Base-by-base conservation (phyloP, 2,797 vertebrate species). In the Syncerus caffer region DNA sequence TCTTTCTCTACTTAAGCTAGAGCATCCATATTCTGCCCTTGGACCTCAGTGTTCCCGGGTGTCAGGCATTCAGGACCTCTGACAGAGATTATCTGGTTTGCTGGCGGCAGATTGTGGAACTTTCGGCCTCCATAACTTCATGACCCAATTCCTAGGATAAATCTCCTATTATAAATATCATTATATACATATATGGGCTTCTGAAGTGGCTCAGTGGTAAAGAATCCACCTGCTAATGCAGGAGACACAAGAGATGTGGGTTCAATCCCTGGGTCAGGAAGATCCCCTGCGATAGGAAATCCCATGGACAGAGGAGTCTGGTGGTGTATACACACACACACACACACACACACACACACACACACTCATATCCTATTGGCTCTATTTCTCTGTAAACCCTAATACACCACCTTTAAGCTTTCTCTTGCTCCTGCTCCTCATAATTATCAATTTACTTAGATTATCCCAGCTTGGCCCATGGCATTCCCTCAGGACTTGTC, bases 181-280 rank as follows among this genome's bases (percentile, higher is more conserved):
- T 53, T 53, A 25, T 34, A 82, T 34, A 14, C 45, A n/a, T 64
- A 51, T 51, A 42, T 42, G 71, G 23, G 11, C 34, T 38, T 71
- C 67, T 1, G 0, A 71, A 42, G 71, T 74, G 38, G 38, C 38
- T 42, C 38, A 42, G 2, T 14, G 71, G 38, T 74, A 27, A 27
- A 74, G 11, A 74, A 74, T 42, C 23, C 67, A 71, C 67, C 19
- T 38, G n/a, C 64, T 38, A 71, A 71, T 21, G 5, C 5, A 71
- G 34, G 67, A 71, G 19, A 42, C 0, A 0, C 34, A 42, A 42
- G 38, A 74, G 38, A 74, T 0, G 1, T 27, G 23, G 38, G 2
- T 42, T 74, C 38, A 74, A 15, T 42, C 38, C 38, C 23, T 74
- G 38, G 71, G 21, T 74, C 38, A 14, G 38, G 71, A 74, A 45